These are phyloP conservation scores for Monochamus saltuarius DNA, from an alignment of 1,140 invertebrate genomes.

Conservation along the genomic window DNA sequence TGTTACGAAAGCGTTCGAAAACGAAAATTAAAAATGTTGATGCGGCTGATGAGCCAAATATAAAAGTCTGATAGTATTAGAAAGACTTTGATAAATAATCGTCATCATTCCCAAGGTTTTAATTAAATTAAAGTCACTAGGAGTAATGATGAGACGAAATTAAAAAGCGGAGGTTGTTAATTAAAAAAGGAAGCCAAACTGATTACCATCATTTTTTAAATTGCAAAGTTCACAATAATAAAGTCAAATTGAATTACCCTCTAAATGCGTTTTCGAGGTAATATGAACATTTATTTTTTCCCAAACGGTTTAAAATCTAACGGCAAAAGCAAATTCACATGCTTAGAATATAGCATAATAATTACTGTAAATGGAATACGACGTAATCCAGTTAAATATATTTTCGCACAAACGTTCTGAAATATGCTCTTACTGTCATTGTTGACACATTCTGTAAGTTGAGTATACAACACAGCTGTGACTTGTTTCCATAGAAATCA, in stretches of 20 bases:
- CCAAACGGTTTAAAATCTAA: neutral
- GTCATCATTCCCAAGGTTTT: slow-evolving; percentile 36
- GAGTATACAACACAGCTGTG: too few species aligned
- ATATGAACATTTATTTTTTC: neutral
- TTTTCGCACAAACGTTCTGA: too few species aligned
- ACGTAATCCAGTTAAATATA: too few species aligned
- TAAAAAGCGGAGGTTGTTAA: slow-evolving; percentile 44
- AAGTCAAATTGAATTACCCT: slow-evolving; percentile 12
- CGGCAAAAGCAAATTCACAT: neutral
- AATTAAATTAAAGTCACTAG: slow-evolving; percentile 46
- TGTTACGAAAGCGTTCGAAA: slow-evolving; percentile 16
- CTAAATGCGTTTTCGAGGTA: slow-evolving; percentile 1
- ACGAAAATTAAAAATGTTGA: slow-evolving; percentile 8
- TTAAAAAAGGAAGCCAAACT: slow-evolving; percentile 41
- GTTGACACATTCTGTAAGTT: too few species aligned
- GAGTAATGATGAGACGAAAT: slow-evolving; percentile 41
- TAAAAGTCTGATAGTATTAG: neutral
- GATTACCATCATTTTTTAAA: slow-evolving; percentile 39
- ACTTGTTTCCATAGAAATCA: too few species aligned
- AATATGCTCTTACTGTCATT: too few species aligned
- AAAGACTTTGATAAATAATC: slow-evolving; percentile 35
- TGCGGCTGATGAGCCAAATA: neutral
- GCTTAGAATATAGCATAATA: neutral
- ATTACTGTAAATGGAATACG: neutral
- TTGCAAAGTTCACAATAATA: slow-evolving; percentile 8